A percentile compares a stretch with the other conserved stretches of the same genome.
These are phyloP conservation scores for Rhagonycha fulva DNA, from an alignment of 2,888 invertebrate genomes.

Conservation along the genomic window DNA sequence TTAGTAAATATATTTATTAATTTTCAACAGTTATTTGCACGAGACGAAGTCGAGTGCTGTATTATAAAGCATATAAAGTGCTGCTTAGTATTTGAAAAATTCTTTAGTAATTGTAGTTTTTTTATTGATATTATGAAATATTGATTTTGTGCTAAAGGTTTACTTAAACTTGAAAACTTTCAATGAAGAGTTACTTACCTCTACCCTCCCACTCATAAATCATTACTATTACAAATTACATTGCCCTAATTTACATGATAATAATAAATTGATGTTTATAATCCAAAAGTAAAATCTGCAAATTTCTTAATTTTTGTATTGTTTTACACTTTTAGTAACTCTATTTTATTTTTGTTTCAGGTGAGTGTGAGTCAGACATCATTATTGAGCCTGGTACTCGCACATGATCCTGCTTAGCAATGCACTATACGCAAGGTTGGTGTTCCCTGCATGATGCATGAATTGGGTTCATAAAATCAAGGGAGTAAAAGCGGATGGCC, in stretches of 20 bases:
- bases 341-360: constrained; percentile 44
- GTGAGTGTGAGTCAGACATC: constrained; percentile 50
- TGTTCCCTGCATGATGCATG: constrained; percentile 33
- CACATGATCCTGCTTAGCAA: constrained; percentile 51
- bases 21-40: no score
- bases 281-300: background rate
- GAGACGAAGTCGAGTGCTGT: no score
- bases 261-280: no score
- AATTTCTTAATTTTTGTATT: background rate
- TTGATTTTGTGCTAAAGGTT: no score
- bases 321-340: background rate
- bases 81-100: no score
- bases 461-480: constrained; percentile 19
- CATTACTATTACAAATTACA: background rate
- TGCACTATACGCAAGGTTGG: constrained; percentile 54
- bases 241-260: no score
- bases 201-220: background rate
- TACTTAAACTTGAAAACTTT: background rate
- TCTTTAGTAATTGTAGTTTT: no score
- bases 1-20: no score
- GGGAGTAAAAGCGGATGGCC: constrained; percentile 31
- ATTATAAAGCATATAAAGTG: no score
- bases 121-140: no score
- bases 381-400: constrained; percentile 40
- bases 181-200: background rate